Evolutionary conservation across 2,797 vertebrate species (phyloP), one percentile per base, ranked within the genome.

Genomic region (Halcyon badia): DNA sequence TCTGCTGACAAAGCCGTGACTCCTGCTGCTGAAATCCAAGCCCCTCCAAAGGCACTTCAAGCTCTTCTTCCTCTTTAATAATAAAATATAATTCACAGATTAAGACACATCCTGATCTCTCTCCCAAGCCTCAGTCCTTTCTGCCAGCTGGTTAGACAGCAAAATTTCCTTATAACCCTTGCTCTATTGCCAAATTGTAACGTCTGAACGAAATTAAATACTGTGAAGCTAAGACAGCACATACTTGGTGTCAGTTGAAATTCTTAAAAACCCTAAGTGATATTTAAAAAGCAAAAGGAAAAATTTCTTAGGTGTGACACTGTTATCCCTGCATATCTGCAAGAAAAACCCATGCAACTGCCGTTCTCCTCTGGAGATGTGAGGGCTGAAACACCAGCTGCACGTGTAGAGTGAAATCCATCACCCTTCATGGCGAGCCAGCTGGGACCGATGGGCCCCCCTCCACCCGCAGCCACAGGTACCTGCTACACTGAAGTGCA

Each of bases 21-120:
- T 99, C 99, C 97, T 99, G 99, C 81, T 98, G 98, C n/a, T 98
- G 97, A 97, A 99, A 99, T 80, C 97, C 94, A 19, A 98, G 91
- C 22, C 98, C 98, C 97, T 99, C 99, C 41, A 98, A 89, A 62
- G 97, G 97, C 95, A 98, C 97, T 58, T 97, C 97, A 33, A 92
- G 92, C 76, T 98, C 99, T 94, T 98, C 99, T 98, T 95, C 97
- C 56, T 98, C 98, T 98, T 92, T 76, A 61, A 92, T 85, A 94
- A 96, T 30, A 42, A 98, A 97, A 61, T 65, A 96, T 30, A 94
- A 94, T 79, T 94, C 75, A 97, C 77, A 97, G 83, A 90, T 97
- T 96, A 96, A 91, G 57, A 96, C 72, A 75, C 66, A 96, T 79
- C 35, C 70, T 66, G 83, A 87, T 64, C 81, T 64, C 79, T 31